Percentiles rank a stretch among this genome's conserved stretches.
Evolutionary conservation across 2,888 invertebrate species (phyloP).

Genomic region (Diplazon laetatorius): DNA sequence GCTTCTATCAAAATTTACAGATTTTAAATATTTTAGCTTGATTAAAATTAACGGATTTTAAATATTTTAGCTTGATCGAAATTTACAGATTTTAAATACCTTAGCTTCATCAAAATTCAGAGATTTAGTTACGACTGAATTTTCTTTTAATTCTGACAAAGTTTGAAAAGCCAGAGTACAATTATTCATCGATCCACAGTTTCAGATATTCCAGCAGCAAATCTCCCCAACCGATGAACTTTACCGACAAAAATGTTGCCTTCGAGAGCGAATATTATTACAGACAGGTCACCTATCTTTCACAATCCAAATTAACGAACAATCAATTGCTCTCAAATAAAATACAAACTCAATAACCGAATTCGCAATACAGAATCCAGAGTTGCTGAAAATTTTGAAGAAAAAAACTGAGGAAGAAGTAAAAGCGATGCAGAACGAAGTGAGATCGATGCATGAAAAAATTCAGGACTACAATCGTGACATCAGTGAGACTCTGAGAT

Average conservation of each 20-base stretch:
- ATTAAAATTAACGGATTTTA: neutral
- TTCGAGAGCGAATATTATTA: conserved; percentile 74
- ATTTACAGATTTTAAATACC: no score
- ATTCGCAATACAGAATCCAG: conserved; percentile 67
- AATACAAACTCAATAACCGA: conserved; percentile 5
- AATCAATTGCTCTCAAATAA: neutral
- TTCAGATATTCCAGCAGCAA: conserved; percentile 58
- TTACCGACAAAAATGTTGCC: conserved; percentile 65
- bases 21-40: neutral
- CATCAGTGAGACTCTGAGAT: conserved; percentile 73
- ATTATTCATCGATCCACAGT: neutral
- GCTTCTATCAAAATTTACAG: neutral
- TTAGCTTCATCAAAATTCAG: neutral
- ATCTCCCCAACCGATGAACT: conserved; percentile 64
- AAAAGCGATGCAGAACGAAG: conserved; percentile 71
- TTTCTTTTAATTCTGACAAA: neutral
- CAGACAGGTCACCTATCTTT: conserved; percentile 68
- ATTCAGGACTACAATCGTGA: conserved; percentile 74
- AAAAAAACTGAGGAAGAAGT: conserved; percentile 73
- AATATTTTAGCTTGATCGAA: neutral
- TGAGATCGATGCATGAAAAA: conserved; percentile 70
- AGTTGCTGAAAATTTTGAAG: conserved; percentile 70
- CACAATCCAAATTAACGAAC: neutral
- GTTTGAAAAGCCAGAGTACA: neutral
- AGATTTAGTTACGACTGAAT: neutral